Percentiles rank a stretch among this genome's conserved stretches.
Evolutionary conservation across 2,113 vertebrate genomes (phyloP).

Genomic region (Camelus bactrianus): DNA sequence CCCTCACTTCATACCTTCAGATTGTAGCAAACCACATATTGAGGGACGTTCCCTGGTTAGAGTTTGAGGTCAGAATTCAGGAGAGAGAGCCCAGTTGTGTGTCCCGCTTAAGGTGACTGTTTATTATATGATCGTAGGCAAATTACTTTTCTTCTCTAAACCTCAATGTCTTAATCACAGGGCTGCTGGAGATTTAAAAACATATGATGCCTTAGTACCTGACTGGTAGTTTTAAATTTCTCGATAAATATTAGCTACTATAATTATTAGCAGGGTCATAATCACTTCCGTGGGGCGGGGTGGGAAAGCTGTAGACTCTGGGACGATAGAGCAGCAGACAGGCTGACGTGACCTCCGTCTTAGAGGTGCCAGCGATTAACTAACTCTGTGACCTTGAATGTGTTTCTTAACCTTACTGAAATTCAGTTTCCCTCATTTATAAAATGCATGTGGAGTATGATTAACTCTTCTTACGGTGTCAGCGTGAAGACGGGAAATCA

Average conservation of each 20-base stretch:
- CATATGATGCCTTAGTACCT: neutral
- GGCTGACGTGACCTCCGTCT: neutral
- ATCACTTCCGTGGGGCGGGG: neutral
- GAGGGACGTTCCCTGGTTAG: neutral
- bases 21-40: neutral
- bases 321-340: neutral
- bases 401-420: neutral
- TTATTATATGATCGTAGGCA: neutral
- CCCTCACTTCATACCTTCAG: neutral
- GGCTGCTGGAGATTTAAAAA: neutral
- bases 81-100: neutral
- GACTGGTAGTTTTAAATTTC: neutral
- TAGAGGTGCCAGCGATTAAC: neutral
- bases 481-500: neutral
- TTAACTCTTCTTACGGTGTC: neutral
- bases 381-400: neutral
- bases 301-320: neutral
- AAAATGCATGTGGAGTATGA: neutral
- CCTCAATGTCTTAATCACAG: neutral
- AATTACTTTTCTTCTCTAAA: slow-evolving; percentile 8
- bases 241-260: neutral
- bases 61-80: neutral
- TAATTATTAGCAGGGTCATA: neutral
- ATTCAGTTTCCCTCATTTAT: neutral
- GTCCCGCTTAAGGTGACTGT: neutral